phyloP scores from a whole-genome alignment of 2,888 invertebrate species.

The Dioctria rufipes region DNA sequence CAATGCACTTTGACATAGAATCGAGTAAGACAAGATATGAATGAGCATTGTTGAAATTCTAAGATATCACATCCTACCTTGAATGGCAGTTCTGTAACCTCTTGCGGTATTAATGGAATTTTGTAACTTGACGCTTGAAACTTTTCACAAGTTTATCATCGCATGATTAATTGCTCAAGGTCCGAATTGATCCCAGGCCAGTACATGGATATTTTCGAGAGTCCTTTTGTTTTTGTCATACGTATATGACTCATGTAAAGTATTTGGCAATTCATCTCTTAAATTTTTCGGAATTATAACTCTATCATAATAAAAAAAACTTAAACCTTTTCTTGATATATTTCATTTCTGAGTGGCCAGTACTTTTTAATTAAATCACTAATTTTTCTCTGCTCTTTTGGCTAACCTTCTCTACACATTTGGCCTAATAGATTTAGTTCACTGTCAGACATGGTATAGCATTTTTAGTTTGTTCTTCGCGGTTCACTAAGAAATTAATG shows the following conservation, averaged over 20 bases:
- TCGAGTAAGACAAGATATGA: not conserved
- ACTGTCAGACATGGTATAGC: not conserved
- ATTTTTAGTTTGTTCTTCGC: no score
- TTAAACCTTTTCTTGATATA: no score
- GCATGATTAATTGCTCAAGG: conserved; percentile 52
- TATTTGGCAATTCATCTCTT: conserved; percentile 18
- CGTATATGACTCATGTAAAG: no score
- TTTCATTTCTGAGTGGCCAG: no score
- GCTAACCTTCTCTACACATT: no score
- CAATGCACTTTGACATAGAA: no score
- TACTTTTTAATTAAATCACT: no score
- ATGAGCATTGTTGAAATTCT: not conserved
- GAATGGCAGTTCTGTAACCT: not conserved
- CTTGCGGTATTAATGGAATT: conserved; percentile 11
- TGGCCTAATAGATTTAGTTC: conserved; percentile 18
- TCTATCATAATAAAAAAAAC: no score
- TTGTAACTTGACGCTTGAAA: not conserved
- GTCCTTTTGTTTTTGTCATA: no score
- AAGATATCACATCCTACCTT: not conserved
- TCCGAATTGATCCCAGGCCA: conserved; percentile 56
- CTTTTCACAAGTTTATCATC: conserved; percentile 55
- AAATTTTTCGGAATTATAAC: conserved; percentile 40
- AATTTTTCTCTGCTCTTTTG: no score
- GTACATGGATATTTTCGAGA: no score
- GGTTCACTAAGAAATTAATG: no score